Evolutionary conservation across 2,797 vertebrate genomes (phyloP).

Genomic region (Apodemus agrarius): DNA sequence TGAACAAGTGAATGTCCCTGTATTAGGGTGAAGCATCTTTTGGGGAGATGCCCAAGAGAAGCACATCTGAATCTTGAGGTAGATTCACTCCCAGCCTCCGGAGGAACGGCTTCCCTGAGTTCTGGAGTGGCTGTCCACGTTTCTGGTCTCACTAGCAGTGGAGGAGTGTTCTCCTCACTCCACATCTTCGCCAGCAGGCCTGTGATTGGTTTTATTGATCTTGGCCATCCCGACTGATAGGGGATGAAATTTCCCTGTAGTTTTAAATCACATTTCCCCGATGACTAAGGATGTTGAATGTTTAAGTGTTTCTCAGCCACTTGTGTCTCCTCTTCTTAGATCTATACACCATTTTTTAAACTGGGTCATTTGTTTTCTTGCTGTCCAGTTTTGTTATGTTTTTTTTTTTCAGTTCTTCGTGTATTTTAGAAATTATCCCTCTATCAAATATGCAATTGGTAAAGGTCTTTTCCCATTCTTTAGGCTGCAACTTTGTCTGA

Average conservation of each 20-base stretch:
- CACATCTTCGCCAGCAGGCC: not conserved
- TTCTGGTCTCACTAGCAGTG: not conserved
- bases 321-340: not conserved
- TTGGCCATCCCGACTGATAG: not conserved
- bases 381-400: not conserved
- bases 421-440: not conserved
- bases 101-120: not conserved
- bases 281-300: not conserved
- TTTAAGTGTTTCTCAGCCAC: not conserved
- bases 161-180: not conserved
- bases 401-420: not conserved
- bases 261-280: not conserved
- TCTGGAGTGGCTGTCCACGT: not conserved
- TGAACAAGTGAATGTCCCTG: not conserved
- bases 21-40: not conserved
- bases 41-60: not conserved
- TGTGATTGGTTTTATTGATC: not conserved
- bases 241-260: not conserved
- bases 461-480: not conserved
- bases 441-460: not conserved
- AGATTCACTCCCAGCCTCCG: not conserved
- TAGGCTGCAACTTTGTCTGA: not conserved
- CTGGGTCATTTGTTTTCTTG: not conserved
- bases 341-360: not conserved
- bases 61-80: not conserved